Evolutionary conservation across 2,888 invertebrate species (phyloP).

Genomic region (Dolichopus griseipennis): DNA sequence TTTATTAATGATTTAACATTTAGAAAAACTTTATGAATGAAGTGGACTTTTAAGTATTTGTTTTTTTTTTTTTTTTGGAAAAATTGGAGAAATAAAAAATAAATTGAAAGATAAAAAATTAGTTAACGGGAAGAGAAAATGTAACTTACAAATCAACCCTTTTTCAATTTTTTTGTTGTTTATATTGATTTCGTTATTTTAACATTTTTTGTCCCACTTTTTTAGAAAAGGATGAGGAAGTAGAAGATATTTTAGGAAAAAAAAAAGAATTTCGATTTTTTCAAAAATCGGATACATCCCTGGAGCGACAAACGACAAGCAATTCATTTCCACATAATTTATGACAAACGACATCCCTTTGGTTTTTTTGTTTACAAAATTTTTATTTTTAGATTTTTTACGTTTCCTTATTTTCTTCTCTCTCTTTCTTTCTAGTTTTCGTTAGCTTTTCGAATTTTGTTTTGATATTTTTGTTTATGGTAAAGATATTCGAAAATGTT

Average conservation of each 20-base stretch:
- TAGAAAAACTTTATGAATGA: background rate
- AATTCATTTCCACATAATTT: conserved; percentile 4
- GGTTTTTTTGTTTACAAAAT: background rate
- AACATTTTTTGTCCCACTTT: no score
- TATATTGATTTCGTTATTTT: background rate
- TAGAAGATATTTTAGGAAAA: no score
- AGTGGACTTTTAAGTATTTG: background rate
- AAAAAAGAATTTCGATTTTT: no score
- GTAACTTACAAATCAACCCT: background rate
- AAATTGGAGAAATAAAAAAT: background rate
- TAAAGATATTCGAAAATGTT: background rate
- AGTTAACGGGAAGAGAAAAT: no score
- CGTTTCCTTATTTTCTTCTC: background rate
- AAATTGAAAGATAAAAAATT: no score
- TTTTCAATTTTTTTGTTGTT: background rate
- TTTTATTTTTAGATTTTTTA: background rate
- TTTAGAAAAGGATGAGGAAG: no score
- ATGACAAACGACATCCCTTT: conserved; percentile 5
- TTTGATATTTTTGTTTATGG: background rate
- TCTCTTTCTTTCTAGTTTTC: no score
- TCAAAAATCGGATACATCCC: background rate
- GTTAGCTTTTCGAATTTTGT: background rate
- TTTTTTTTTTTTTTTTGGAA: background rate
- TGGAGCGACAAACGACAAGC: background rate
- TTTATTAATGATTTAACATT: background rate